These are phyloP conservation scores for Himalopsyche kuldschensis DNA, from an alignment of 2,888 invertebrate genomes.

Conservation along the genomic window DNA sequence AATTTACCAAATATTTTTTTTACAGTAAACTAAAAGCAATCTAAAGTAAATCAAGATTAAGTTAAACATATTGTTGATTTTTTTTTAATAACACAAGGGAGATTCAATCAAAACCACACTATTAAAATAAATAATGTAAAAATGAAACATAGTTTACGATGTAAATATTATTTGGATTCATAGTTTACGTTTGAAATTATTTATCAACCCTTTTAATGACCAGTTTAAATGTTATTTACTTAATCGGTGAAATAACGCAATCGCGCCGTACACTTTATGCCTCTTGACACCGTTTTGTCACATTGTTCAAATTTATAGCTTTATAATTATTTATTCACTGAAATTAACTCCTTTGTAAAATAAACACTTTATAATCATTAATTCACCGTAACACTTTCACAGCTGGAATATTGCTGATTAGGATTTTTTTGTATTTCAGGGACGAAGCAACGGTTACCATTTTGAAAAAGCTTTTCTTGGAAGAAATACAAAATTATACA, in stretches of 20 bases:
- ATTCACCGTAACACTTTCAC: neutral
- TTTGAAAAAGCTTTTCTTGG: neutral
- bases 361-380: neutral
- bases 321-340: neutral
- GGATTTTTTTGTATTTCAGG: neutral
- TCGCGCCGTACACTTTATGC: neutral
- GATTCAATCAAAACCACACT: neutral
- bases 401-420: neutral
- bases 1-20: no score
- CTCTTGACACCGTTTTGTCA: neutral
- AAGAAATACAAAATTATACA: no score
- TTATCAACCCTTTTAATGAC: neutral
- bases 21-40: no score
- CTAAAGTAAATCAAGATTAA: no score
- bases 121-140: no score
- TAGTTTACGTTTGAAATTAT: no score
- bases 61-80: no score
- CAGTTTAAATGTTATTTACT: neutral
- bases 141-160: no score
- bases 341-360: neutral
- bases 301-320: neutral
- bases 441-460: neutral
- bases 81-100: neutral
- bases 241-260: neutral
- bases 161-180: no score